Evolutionary conservation across 2,888 invertebrate species (phyloP).

Genomic region (Argynnis bischoffii): DNA sequence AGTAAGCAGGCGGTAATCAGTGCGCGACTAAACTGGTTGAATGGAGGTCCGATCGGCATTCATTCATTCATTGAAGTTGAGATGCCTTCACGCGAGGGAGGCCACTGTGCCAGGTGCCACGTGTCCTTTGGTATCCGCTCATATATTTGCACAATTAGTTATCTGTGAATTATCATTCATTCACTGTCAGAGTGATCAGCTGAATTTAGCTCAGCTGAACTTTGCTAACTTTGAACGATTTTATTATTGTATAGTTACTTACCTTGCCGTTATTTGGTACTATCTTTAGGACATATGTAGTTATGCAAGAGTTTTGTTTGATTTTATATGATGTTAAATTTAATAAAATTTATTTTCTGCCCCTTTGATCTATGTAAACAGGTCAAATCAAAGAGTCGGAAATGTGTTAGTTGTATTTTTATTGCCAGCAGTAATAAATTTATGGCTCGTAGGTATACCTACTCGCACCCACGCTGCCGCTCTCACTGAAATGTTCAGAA

Average conservation of each 20-base stretch:
- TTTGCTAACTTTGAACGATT: background rate
- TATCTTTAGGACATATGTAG: background rate
- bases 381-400: conserved; percentile 78
- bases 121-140: conserved; percentile 37
- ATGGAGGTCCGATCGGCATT: conserved; percentile 65
- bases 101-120: conserved; percentile 39
- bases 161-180: background rate
- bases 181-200: background rate
- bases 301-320: conserved; percentile 1
- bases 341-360: conserved; percentile 71
- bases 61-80: conserved; percentile 74
- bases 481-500: conserved; percentile 64
- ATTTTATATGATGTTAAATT: conserved; percentile 58
- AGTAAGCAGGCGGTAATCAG: conserved; percentile 74
- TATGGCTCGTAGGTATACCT: conserved; percentile 66
- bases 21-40: conserved; percentile 79
- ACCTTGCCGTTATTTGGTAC: background rate
- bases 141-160: conserved; percentile 31
- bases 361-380: conserved; percentile 79
- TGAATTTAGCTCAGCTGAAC: background rate
- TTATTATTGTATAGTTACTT: too few species aligned
- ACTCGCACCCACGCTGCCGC: conserved; percentile 68
- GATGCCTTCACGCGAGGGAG: conserved; percentile 73
- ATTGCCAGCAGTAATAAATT: conserved; percentile 74
- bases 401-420: conserved; percentile 79